Conservation (phyloP, 1,140 invertebrate genomes). For the Bombus sylvicola region DNA sequence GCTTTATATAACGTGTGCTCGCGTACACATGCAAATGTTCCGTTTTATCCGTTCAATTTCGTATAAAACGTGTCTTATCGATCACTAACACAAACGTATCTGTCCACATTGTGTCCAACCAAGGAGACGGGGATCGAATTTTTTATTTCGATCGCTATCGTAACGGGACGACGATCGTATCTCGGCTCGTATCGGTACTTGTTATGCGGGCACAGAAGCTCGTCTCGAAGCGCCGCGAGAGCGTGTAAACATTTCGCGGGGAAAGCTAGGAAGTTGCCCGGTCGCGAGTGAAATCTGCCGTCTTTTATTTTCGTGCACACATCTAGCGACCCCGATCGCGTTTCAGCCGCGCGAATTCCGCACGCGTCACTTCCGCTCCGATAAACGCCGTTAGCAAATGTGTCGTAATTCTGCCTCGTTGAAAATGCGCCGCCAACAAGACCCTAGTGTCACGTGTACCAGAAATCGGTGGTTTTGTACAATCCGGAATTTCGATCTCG, state of each 20-base stretch:
- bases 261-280: conserved; percentile 60
- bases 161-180: background rate
- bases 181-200: conserved; percentile 12
- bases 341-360: conserved; percentile 54
- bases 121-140: background rate
- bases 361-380: conserved; percentile 51
- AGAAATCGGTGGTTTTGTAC: background rate
- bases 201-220: conserved; percentile 26
- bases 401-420: conserved; percentile 29
- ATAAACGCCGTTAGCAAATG: conserved; percentile 1
- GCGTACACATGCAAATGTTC: conserved; percentile 37
- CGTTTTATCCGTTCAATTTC: background rate
- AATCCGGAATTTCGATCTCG: background rate
- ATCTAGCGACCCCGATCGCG: conserved; percentile 60
- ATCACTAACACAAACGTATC: background rate
- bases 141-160: background rate
- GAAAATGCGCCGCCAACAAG: background rate
- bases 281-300: conserved; percentile 57
- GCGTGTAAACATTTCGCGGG: conserved; percentile 53
- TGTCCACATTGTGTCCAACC: background rate
- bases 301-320: conserved; percentile 64
- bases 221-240: conserved; percentile 14
- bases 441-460: background rate
- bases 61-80: background rate
- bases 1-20: conserved; percentile 48